Percentiles rank a stretch among this genome's conserved stretches.
Evolutionary conservation across 2,888 invertebrate species (phyloP).

Genomic region (Tridacna gigas): DNA sequence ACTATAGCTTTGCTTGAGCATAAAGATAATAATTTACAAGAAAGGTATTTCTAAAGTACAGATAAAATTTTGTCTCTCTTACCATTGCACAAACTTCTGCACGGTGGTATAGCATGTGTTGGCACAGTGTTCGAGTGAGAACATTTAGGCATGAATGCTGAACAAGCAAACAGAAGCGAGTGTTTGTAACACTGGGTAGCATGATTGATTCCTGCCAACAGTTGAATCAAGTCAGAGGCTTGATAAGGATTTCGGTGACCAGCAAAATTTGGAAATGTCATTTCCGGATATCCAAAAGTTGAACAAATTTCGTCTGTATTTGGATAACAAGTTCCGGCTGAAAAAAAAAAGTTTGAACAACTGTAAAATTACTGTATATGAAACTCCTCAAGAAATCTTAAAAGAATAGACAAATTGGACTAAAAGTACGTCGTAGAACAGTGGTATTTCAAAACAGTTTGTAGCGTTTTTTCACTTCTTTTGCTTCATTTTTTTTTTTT

Average conservation of each 20-base stretch:
- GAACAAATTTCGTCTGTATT: slow-evolving; percentile 60
- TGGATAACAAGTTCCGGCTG: slow-evolving; percentile 68
- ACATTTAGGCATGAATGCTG: slow-evolving; percentile 75
- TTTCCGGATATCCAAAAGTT: slow-evolving; percentile 64
- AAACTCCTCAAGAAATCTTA: no score
- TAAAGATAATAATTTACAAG: no score
- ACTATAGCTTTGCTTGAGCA: no score
- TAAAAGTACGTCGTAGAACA: no score
- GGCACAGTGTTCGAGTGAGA: slow-evolving; percentile 61
- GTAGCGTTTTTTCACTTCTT: no score
- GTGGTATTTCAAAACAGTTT: no score
- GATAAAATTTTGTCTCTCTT: slow-evolving; percentile 1
- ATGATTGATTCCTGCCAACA: slow-evolving; percentile 64
- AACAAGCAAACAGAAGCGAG: slow-evolving; percentile 71
- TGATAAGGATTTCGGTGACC: slow-evolving; percentile 63
- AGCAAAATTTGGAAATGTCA: slow-evolving; percentile 75
- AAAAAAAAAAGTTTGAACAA: background rate
- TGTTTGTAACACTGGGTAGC: slow-evolving; percentile 76
- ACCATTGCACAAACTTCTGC: slow-evolving; percentile 78
- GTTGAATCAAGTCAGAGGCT: slow-evolving; percentile 53
- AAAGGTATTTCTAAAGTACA: no score
- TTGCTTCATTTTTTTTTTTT: no score
- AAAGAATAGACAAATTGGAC: no score
- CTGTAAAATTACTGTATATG: no score
- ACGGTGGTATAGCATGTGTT: slow-evolving; percentile 75